Percentiles rank a stretch among this genome's conserved stretches.
Conservation (phyloP, 1,140 invertebrate genomes). For the Lerema accius region DNA sequence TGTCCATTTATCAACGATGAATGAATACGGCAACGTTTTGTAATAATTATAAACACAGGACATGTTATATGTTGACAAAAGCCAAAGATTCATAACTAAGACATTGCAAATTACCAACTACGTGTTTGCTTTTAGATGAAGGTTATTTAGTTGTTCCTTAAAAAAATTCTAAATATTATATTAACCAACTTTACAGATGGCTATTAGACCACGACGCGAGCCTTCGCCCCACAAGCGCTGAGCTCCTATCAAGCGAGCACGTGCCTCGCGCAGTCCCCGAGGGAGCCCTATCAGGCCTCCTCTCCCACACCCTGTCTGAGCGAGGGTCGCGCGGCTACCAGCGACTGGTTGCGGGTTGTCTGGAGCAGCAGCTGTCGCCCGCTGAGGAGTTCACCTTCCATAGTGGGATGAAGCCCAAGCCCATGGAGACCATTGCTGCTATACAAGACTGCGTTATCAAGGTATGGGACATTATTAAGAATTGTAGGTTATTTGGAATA, state of each 20-base stretch:
- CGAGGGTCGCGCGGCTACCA: conserved; percentile 54
- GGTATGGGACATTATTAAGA: conserved; percentile 33
- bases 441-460: conserved; percentile 59
- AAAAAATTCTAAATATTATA: too few species aligned
- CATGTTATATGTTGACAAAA: too few species aligned
- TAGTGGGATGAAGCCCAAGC: conserved; percentile 48
- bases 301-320: conserved; percentile 74
- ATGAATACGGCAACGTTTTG: too few species aligned
- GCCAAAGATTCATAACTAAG: too few species aligned
- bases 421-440: conserved; percentile 40
- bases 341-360: conserved; percentile 56
- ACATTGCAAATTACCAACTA: too few species aligned
- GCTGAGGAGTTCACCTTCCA: conserved; percentile 69
- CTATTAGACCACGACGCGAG: conserved; percentile 93
- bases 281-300: conserved; percentile 89
- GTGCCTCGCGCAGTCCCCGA: conserved; percentile 93
- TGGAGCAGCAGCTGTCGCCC: conserved; percentile 51
- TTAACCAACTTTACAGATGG: conserved; percentile 81
- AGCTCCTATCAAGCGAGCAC: conserved; percentile 91
- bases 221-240: conserved; percentile 91
- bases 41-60: too few species aligned
- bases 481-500: background rate
- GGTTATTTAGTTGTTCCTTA: too few species aligned
- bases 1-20: too few species aligned
- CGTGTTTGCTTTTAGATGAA: too few species aligned